Percentiles rank a stretch among this genome's conserved stretches.
Conservation (phyloP, 2,888 invertebrate genomes). For the Caenorhabditis panamensis region DNA sequence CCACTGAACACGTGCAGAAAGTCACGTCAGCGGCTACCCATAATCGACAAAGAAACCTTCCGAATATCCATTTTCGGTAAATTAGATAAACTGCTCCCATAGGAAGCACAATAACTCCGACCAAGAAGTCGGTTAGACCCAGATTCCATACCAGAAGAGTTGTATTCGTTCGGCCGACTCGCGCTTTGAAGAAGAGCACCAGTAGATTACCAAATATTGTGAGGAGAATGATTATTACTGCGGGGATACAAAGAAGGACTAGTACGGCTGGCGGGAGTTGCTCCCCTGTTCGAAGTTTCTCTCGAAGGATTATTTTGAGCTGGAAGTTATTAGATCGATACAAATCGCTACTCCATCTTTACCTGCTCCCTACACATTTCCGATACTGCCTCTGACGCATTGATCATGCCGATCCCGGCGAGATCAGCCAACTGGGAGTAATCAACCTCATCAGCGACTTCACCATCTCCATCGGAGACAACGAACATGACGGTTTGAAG, state of each 20-base stretch:
- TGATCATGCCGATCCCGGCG: slow-evolving; percentile 36
- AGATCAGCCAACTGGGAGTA: slow-evolving; percentile 29
- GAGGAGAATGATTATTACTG: slow-evolving; percentile 79
- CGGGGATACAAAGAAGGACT: slow-evolving; percentile 75
- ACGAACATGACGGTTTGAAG: slow-evolving; percentile 37
- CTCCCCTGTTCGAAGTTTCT: slow-evolving; percentile 43
- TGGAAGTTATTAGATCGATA: slow-evolving; percentile 9
- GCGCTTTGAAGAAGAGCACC: slow-evolving; percentile 81
- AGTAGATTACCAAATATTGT: slow-evolving; percentile 81
- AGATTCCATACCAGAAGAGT: slow-evolving; percentile 81
- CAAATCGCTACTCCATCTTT: not conserved
- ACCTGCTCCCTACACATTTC: slow-evolving; percentile 61
- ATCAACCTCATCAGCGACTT: slow-evolving; percentile 43
- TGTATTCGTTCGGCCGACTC: slow-evolving; percentile 81
- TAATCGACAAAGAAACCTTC: slow-evolving; percentile 84
- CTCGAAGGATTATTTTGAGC: slow-evolving; percentile 38
- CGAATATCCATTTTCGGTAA: slow-evolving; percentile 83
- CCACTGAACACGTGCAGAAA: slow-evolving; percentile 85
- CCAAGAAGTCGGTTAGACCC: slow-evolving; percentile 81
- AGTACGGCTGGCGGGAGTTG: slow-evolving; percentile 60
- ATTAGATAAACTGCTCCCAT: slow-evolving; percentile 79
- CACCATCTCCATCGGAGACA: slow-evolving; percentile 55
- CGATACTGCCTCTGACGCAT: slow-evolving; percentile 34
- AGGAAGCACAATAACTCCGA: slow-evolving; percentile 81
- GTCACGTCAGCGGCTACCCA: slow-evolving; percentile 85